Evolutionary conservation across 1,140 invertebrate genomes (phyloP), one percentile per base, ranked within the genome.

Genomic region (Limonius californicus): DNA sequence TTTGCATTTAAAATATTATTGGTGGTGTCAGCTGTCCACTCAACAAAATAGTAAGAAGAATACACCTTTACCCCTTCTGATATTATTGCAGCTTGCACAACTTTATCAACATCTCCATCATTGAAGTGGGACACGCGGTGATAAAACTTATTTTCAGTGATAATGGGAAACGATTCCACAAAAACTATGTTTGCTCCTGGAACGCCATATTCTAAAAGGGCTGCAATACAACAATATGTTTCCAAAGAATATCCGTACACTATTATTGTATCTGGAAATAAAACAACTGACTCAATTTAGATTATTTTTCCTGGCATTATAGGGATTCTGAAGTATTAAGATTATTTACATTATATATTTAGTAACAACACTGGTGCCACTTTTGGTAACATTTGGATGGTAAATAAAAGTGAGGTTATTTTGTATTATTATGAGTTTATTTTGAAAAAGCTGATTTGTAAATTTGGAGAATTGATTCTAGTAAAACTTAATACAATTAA

Each of bases 171-270:
- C 45, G 83, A 80, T 43, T 84, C 80, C 0, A 87, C 79, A 54
- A 84, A 80, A 2, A 75, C 77, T 32, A 87, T 82, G 64, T 75
- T 75, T 0, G 73, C 62, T 1, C 77, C 72, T 0, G 75, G 62
- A 0, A 87, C 60, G 0, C 84, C 85, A 15, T 80, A 69, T 42
- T 82, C 78, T 0, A 87, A 65, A 1, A 89, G 70, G 1, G 80
- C 82, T 7, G 79, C 76, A 1, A 88, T 68, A 53, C 83, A 84
- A 54, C 77, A 79, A 63, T 85, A 86, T 7, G 81, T 82, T 62
- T 86, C 81, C 16, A 87, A 68, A 62, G 77, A 81, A 32, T 81
- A 76, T 1, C 87, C 86, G 69, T 87, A 86, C 1, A 88, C 79
- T 0, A 88, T 70, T 18, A 88, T 79, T 8, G 47, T 68, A 54